phyloP scores from a whole-genome alignment of 2,113 vertebrate genomes.

The Mustelus asterias region DNA sequence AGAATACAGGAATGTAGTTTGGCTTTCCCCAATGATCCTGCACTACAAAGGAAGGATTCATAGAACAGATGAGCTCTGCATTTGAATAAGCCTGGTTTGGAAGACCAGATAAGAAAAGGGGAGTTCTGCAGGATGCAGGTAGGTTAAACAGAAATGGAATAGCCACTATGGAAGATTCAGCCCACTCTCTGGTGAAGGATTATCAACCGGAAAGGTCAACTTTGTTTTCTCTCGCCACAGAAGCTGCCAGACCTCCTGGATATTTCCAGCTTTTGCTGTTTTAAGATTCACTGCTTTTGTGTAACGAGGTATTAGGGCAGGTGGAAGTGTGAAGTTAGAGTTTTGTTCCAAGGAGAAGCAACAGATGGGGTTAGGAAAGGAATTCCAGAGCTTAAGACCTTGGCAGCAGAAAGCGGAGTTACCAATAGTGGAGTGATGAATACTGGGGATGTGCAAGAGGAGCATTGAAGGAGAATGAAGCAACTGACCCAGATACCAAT shows the following conservation, averaged over 20 bases:
- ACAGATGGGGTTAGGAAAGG: neutral
- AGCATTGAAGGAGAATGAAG: neutral
- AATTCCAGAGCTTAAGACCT: neutral
- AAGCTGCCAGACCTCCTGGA: neutral
- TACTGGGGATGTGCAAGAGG: neutral
- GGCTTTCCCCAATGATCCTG: too few species aligned
- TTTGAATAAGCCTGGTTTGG: too few species aligned
- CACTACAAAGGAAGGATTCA: too few species aligned
- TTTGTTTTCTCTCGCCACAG: neutral
- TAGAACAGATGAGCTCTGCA: too few species aligned
- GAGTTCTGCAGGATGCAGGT: too few species aligned
- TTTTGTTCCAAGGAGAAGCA: neutral
- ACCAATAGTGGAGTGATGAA: neutral
- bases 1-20: too few species aligned
- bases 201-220: neutral
- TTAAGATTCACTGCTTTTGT: neutral
- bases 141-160: too few species aligned
- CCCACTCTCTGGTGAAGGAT: neutral
- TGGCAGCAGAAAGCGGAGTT: neutral
- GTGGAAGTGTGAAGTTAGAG: too few species aligned
- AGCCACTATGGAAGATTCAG: too few species aligned
- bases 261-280: neutral
- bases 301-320: neutral
- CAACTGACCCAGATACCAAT: neutral
- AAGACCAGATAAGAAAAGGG: too few species aligned